Evolutionary conservation across 2,797 vertebrate species (phyloP), one percentile per base, ranked within the genome.

Genomic region (Lates japonicus): DNA sequence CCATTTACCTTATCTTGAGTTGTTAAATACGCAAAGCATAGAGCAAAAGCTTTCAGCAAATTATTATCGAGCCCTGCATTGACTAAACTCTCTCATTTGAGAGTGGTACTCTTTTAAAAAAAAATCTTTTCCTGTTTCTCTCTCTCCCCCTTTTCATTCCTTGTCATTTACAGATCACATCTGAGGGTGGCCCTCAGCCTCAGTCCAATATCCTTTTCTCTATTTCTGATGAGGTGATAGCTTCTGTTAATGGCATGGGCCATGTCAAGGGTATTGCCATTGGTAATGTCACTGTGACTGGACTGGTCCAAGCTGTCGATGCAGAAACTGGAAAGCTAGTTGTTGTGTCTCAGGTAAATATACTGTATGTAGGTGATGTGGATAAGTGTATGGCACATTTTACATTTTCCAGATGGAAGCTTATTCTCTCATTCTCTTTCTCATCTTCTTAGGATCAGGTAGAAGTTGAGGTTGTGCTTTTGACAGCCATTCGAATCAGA

Each of bases 131-230:
- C 20, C n/a, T 39, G 3, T 46, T 60, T 48, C 5, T 60, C 5
- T 22, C 13, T 63, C 12, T 1, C 44, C 59, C 41, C 14, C 14
- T 74, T 75, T 76, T 68, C 37, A 35, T 80, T 66, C 10, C 59
- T 65, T 82, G 7, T 72, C 58, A n/a, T 75, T 83, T 70, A 11
- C 71, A 99, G 98, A 95, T 99, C 91, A 98, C 97, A 48, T 98
- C 98, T 1, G 98, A 99, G 89, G 98, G 98, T 17, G 98, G 98
- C 22, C 98, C 97, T 2, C 98, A 99, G 85, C 97, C 98, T 35
- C 98, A 98, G 87, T 98, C 98, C 93, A 97, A 97, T 93, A 97
- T 99, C 59, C 91, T 97, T 61, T 99, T 99, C 93, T 97, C 97
- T 20, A 93, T 95, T 70, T 93, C 94, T 39, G 91, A 97, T 2